phyloP scores from a whole-genome alignment of 2,888 invertebrate species.

The Holacanthella duospinosa region DNA sequence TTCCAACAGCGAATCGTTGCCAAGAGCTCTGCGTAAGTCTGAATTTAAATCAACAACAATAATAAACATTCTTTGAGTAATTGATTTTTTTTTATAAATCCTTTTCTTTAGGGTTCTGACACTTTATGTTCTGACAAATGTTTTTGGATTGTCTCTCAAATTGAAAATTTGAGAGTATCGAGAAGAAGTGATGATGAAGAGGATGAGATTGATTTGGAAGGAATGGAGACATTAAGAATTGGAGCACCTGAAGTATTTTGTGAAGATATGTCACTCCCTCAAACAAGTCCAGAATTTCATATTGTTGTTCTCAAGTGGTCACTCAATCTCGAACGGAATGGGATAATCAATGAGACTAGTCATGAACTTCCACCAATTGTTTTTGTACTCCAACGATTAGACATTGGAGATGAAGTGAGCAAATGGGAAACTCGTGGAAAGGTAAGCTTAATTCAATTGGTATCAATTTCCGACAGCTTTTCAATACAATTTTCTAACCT shows the following conservation, averaged over 20 bases:
- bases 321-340: neutral
- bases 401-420: neutral
- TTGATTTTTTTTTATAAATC: neutral
- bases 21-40: slow-evolving; percentile 23
- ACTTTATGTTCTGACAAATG: neutral
- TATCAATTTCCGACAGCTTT: too few relatives aligned
- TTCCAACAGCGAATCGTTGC: slow-evolving; percentile 12
- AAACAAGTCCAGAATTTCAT: slow-evolving; percentile 9
- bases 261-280: neutral
- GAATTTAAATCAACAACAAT: neutral
- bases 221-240: neutral
- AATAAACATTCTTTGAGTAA: neutral
- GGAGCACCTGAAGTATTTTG: neutral
- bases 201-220: neutral
- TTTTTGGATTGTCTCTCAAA: neutral
- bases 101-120: neutral
- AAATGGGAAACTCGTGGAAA: slow-evolving; percentile 21
- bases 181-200: neutral
- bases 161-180: neutral
- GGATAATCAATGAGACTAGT: neutral
- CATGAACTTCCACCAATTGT: neutral
- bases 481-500: too few relatives aligned
- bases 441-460: slow-evolving; percentile 9
- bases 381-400: neutral
- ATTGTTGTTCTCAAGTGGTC: slow-evolving; percentile 24